Conservation (phyloP, 2,113 vertebrate species). For the Oryctolagus cuniculus region DNA sequence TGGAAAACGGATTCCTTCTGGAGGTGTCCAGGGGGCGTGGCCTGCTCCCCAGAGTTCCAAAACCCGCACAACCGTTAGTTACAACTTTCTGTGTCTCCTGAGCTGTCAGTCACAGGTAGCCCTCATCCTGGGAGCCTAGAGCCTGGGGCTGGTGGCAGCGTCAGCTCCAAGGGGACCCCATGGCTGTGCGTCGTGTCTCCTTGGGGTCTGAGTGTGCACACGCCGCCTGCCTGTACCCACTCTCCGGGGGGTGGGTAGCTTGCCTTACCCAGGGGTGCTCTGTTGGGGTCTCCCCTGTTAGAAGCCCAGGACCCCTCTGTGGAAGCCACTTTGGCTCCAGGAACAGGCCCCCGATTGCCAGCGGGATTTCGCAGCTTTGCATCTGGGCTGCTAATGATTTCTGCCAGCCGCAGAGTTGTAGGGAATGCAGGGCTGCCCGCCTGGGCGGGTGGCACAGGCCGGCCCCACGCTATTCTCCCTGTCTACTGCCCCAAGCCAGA, state of each 20-base stretch:
- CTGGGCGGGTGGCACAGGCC: too few relatives aligned
- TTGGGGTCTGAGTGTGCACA: accelerated
- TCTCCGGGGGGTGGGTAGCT: neutral
- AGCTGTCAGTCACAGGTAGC: neutral
- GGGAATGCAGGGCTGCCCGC: too few relatives aligned
- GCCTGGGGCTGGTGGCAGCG: neutral
- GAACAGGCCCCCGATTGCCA: neutral
- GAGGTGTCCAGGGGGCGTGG: neutral
- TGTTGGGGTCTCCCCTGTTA: neutral
- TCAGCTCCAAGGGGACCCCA: too few relatives aligned
- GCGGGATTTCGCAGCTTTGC: neutral
- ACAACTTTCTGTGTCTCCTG: neutral
- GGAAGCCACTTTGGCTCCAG: neutral
- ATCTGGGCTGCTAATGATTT: neutral
- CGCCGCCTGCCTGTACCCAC: neutral
- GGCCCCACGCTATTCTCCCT: neutral
- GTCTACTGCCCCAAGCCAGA: neutral
- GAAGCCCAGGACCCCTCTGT: neutral
- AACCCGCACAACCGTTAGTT: too few relatives aligned
- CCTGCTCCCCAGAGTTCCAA: too few relatives aligned
- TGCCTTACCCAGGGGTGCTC: neutral
- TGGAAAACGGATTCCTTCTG: neutral
- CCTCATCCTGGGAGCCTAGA: neutral
- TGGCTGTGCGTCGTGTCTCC: too few relatives aligned
- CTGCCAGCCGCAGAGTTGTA: neutral